Evolutionary conservation across 2,888 invertebrate species (phyloP), one percentile per base, ranked within the genome.

Genomic region (Ellobium chinense): DNA sequence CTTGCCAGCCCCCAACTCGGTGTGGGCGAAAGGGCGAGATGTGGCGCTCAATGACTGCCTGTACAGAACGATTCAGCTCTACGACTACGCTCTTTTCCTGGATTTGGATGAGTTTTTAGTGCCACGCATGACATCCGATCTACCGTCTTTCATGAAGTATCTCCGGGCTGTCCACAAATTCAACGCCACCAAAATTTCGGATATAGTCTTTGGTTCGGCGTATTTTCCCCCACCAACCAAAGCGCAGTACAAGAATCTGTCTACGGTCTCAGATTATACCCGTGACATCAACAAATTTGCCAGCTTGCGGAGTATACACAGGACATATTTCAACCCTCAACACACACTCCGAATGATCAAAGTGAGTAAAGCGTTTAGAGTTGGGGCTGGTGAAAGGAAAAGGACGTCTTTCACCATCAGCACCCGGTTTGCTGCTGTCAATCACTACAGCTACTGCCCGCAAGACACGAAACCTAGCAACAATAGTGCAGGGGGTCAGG

Each of bases 71-170:
- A 87, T 88, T 82, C 69, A 65, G 7, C 29, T 65, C 54, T 82
- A 66, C 46, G 68, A 84, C n/a, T 85, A 82, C 58, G 75, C 84
- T 2, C 73, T 81, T 12, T 86, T 88, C 54, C 80, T 81, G 27
- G 88, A 88, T 58, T 18, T 88, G n/a, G 88, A 88, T 66, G 88
- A 88, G 80, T 83, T 84, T 24, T 69, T 88, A 12, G 79, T 88
- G 0, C 87, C 88, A 1, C 78, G 81, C 21, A 39, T 66, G 24
- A 80, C 80, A 7, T 39, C 80, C 1, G 80, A 80, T 73, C 34
- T 80, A 9, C 80, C 80, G n/a, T 74, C 73, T 24, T 80, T 80
- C 39, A 58, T 80, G 7, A 66, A 58, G 9, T 80, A 68, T 54
- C 60, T 80, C 1, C 29, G 37, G 18, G 29, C 29, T 4, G 62